A percentile compares a stretch with the other conserved stretches of the same genome.
Conservation (phyloP, 2,113 vertebrate genomes). For the Chiloscyllium plagiosum region DNA sequence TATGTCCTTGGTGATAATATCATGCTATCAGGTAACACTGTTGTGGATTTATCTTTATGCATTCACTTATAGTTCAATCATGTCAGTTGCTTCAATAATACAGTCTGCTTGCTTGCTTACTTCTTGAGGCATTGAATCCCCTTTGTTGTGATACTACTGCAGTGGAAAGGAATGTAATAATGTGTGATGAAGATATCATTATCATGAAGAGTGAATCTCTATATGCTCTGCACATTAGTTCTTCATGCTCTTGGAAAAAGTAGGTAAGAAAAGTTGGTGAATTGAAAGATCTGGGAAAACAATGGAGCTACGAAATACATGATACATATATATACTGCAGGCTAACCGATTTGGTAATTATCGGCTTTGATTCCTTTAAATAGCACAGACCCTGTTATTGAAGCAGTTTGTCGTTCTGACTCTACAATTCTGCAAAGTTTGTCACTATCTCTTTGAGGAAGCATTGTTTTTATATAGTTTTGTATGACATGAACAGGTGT, state of each 20-base stretch:
- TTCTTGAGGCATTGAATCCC: not conserved
- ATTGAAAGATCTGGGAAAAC: not conserved
- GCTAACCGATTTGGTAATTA: not conserved
- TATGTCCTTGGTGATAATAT: not conserved
- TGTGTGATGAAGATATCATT: not conserved
- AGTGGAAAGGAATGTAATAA: not conserved
- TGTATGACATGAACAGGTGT: not conserved
- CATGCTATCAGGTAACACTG: not conserved
- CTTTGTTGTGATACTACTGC: not conserved
- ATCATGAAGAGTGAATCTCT: not conserved
- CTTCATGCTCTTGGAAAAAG: not conserved
- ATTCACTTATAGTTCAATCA: not conserved
- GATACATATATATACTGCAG: not conserved
- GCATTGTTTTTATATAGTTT: not conserved
- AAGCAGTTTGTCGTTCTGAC: not conserved
- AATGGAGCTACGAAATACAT: not conserved
- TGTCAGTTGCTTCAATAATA: not conserved
- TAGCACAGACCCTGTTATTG: not conserved
- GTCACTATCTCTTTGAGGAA: not conserved
- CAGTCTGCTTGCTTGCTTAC: not conserved
- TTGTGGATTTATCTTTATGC: not conserved
- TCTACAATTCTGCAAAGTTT: not conserved
- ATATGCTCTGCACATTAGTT: not conserved
- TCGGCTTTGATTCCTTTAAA: not conserved
- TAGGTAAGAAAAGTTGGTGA: not conserved